Evolutionary conservation across 2,888 invertebrate species (phyloP).

Genomic region (Panzeria rudis): DNA sequence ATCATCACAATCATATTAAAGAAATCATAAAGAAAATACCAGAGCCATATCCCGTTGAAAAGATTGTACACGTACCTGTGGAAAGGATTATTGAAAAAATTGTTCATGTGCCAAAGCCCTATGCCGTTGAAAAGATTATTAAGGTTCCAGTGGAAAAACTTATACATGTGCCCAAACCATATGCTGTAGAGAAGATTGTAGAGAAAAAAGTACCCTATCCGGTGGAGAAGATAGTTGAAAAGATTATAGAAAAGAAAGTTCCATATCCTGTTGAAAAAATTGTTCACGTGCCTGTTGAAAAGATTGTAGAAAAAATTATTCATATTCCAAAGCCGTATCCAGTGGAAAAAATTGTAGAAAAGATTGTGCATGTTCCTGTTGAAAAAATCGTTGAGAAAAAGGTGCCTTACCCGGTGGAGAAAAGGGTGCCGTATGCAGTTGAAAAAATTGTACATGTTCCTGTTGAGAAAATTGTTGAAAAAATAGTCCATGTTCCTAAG

Average conservation of each 20-base stretch:
- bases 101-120: conserved; percentile 85
- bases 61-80: conserved; percentile 82
- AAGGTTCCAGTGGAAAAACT: conserved; percentile 79
- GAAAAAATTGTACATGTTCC: conserved; percentile 82
- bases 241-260: conserved; percentile 81
- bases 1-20: conserved; percentile 87
- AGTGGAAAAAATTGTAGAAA: conserved; percentile 82
- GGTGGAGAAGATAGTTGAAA: conserved; percentile 84
- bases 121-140: conserved; percentile 83
- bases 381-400: conserved; percentile 74
- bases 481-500: conserved; percentile 85
- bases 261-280: conserved; percentile 84
- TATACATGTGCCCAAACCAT: conserved; percentile 84
- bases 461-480: conserved; percentile 84
- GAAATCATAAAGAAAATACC: conserved; percentile 86
- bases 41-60: conserved; percentile 85
- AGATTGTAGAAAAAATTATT: conserved; percentile 79
- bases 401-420: conserved; percentile 82
- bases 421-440: conserved; percentile 84
- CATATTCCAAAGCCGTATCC: conserved; percentile 83
- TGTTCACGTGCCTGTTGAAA: conserved; percentile 84
- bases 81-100: conserved; percentile 84
- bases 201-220: conserved; percentile 81
- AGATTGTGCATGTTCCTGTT: conserved; percentile 81
- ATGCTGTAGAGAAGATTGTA: conserved; percentile 84